A percentile compares a stretch with the other conserved stretches of the same genome.
These are phyloP conservation scores for Azemiops feae DNA, from an alignment of 2,113 vertebrate species.

Conservation along the genomic window DNA sequence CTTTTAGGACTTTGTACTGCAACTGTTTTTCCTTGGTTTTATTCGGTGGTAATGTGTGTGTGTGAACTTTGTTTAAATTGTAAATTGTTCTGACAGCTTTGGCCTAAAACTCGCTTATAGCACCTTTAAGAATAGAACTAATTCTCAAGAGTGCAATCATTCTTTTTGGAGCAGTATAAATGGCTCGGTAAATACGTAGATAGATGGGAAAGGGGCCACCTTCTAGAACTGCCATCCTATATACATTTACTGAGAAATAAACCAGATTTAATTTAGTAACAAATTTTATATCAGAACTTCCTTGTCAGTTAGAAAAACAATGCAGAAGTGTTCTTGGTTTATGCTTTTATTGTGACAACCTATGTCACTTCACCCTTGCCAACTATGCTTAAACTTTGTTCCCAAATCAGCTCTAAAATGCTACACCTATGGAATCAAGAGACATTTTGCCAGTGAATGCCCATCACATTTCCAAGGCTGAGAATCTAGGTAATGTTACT, in stretches of 20 bases:
- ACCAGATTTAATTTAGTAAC: not conserved
- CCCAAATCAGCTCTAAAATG: not conserved
- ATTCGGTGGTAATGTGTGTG: not conserved
- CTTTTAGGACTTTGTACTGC: not conserved
- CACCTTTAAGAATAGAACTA: not conserved
- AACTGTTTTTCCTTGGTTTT: not conserved
- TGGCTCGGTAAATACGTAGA: not conserved
- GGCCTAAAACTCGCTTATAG: not conserved
- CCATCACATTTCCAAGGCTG: not conserved
- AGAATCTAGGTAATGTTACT: not conserved
- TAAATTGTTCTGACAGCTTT: not conserved
- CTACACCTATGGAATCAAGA: not conserved
- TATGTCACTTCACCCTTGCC: not conserved
- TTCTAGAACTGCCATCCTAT: not conserved
- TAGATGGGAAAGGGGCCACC: not conserved
- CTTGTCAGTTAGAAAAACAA: not conserved
- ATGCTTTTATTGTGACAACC: not conserved
- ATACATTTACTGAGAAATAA: not conserved
- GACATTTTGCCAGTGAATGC: not conserved
- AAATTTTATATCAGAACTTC: not conserved
- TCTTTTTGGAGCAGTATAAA: not conserved
- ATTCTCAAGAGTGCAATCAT: not conserved
- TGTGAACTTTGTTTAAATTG: not conserved
- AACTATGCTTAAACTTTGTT: not conserved
- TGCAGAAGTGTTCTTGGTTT: not conserved